These are phyloP conservation scores for Drosophila melanogaster DNA, from an alignment of 1,140 invertebrate genomes.

Conservation along the genomic window Release_6_plus_ISO1_MT NT_033779.5:3820001-3820500, in stretches of 20 bases:
- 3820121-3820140: constrained; percentile 67
- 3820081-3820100: constrained; percentile 32
- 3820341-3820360: constrained; percentile 56
- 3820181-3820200: constrained; percentile 34
- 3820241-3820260: constrained; percentile 17
- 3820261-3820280: constrained; percentile 46
- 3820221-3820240: constrained; percentile 75
- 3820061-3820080: not conserved
- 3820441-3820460: constrained; percentile 57
- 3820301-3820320: constrained; percentile 38
- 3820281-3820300: constrained; percentile 30
- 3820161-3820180: constrained; percentile 62
- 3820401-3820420: constrained; percentile 74
- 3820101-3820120: constrained; percentile 73
- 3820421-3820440: constrained; percentile 66
- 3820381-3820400: constrained; percentile 47
- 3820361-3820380: constrained; percentile 35
- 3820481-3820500: constrained; percentile 56
- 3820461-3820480: constrained; percentile 11
- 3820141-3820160: constrained; percentile 32
- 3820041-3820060: constrained; percentile 22
- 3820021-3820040: constrained; percentile 19
- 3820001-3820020: constrained; percentile 64
- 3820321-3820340: constrained; percentile 60
- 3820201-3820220: constrained; percentile 75